Base-by-base conservation (phyloP, 2,113 vertebrate species). In the Pangasianodon hypophthalmus region DNA sequence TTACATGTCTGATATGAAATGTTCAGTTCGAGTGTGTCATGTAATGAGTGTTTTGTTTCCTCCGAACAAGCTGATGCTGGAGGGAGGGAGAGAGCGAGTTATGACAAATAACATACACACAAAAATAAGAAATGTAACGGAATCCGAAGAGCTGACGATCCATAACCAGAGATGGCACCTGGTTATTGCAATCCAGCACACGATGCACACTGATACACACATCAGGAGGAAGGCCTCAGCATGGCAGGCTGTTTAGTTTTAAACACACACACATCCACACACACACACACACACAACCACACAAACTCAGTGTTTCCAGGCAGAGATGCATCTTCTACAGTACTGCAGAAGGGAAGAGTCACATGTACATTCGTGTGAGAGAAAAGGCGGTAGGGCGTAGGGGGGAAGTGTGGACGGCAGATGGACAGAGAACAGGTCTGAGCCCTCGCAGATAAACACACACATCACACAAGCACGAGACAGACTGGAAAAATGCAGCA, bases 401-500 rank as follows among this genome's bases (percentile, higher is more conserved):
- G 91, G 87, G 87, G 82, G 71, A 9, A 48, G 81, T 88, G 77
- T 71, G 73, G 91, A 87, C 79, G 69, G 79, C 87, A 83, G 82
- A 88, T 88, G 69, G 82, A 89, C 77, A 87, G 85, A 83, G 60
- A 92, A 91, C 84, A 87, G 60, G 32, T 89, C 85, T 13, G 56
- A 90, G 58, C 88, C 91, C 87, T 86, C 71, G 26, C 32, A 88
- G 85, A 92, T 62, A 89, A 26, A 85, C 41, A 90, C 91, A 88
- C 21, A 77, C 69, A 86, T 67, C 64, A 91, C 84, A 86, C n/a
- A 93, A 93, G 93, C 93, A 96, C 94, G 94, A 96, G 95, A 95
- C 95, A 94, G 95, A 96, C 81, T 95, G 94, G 84, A 86, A 93
- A n/a, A 80, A 92, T 64, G 91, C 96, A 97, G 96, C 95, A 97